phyloP scores from a whole-genome alignment of 2,113 vertebrate genomes.

The Brachyistius frenatus region DNA sequence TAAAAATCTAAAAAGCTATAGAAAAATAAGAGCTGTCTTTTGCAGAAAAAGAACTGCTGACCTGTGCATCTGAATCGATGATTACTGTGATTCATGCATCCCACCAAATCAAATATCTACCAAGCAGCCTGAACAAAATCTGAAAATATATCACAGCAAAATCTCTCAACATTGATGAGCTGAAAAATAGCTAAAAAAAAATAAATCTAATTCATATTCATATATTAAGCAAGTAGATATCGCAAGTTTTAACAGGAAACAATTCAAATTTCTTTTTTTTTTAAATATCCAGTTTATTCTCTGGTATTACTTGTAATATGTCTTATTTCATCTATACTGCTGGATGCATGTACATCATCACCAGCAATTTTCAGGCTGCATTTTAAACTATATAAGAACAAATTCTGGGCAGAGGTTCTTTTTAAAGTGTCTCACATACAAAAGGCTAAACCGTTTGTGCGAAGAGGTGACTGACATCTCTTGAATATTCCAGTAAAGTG shows the following conservation, averaged over 20 bases:
- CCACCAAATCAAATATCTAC: background rate
- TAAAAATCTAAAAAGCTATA: background rate
- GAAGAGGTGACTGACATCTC: slow-evolving; percentile 18
- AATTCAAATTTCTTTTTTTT: too few species aligned
- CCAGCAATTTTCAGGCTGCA: background rate
- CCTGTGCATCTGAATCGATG: background rate
- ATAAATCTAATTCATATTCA: too few species aligned
- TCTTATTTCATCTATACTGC: too few species aligned
- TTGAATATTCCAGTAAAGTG: slow-evolving; percentile 34
- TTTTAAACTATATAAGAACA: background rate
- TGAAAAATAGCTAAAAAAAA: too few species aligned
- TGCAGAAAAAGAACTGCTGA: background rate
- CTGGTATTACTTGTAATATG: too few species aligned
- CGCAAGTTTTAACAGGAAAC: too few species aligned
- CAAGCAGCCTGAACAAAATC: background rate
- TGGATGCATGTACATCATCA: background rate
- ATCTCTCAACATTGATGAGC: background rate
- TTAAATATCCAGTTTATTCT: too few species aligned
- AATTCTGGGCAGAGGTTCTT: slow-evolving; percentile 6
- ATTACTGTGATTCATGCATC: background rate
- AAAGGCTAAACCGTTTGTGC: slow-evolving; percentile 3
- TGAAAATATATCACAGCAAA: too few species aligned
- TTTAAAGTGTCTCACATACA: slow-evolving; percentile 19
- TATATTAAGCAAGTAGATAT: too few species aligned
- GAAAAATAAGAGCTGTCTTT: background rate